phyloP scores from a whole-genome alignment of 2,113 vertebrate genomes.

The Synodontis membranacea region DNA sequence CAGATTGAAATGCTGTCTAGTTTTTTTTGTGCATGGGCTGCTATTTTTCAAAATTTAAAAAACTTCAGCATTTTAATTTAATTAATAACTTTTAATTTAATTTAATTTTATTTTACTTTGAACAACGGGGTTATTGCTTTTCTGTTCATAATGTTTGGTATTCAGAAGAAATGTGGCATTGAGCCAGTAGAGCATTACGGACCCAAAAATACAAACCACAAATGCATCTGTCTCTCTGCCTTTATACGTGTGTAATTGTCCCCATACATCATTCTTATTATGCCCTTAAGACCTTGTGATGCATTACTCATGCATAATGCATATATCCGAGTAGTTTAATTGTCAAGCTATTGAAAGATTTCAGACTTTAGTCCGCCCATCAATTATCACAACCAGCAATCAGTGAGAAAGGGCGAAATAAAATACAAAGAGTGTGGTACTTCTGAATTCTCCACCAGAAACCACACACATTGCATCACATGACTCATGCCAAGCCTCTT shows the following conservation, averaged over 20 bases:
- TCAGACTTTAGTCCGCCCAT: not conserved
- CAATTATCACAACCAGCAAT: not conserved
- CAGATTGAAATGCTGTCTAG: not conserved
- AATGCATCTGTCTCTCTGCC: not conserved
- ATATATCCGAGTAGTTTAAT: not conserved
- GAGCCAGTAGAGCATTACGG: not conserved
- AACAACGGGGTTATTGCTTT: not conserved
- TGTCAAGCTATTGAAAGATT: not conserved
- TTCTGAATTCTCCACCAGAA: not conserved
- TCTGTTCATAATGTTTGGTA: not conserved
- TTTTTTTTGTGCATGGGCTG: not conserved
- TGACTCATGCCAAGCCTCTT: not conserved
- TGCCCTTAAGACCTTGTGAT: not conserved
- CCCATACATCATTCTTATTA: not conserved
- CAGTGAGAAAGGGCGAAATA: not conserved
- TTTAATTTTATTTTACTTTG: not conserved
- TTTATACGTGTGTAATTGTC: not conserved
- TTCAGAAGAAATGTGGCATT: not conserved
- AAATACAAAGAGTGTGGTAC: not conserved
- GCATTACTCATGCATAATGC: not conserved
- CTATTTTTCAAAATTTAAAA: too few relatives aligned
- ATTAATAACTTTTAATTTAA: too few relatives aligned
- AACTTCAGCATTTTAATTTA: too few relatives aligned
- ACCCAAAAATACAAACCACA: not conserved
- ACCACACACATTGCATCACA: not conserved